These are phyloP conservation scores for Neelides sp. DNA, from an alignment of 1,140 invertebrate genomes.

Conservation along the genomic window DNA sequence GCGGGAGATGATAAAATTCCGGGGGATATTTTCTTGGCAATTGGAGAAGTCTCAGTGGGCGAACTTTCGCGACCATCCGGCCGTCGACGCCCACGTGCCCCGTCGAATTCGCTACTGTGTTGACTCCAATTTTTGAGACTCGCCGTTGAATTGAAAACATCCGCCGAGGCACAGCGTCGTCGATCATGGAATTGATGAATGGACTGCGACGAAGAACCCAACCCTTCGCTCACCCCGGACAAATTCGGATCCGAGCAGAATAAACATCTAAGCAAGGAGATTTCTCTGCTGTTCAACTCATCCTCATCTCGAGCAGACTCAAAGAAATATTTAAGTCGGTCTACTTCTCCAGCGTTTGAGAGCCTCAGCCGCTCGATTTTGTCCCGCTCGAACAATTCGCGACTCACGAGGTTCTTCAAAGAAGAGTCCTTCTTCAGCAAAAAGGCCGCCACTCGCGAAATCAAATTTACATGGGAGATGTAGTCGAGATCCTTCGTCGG, in stretches of 20 bases:
- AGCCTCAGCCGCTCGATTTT: constrained; percentile 21
- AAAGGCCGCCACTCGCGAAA: constrained; percentile 63
- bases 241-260: constrained; percentile 29
- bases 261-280: constrained; percentile 24
- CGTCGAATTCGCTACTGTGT: constrained; percentile 39
- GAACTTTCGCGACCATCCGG: constrained; percentile 31
- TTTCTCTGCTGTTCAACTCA: too few relatives aligned
- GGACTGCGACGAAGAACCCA: constrained; percentile 2
- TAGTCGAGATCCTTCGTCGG: constrained; percentile 44
- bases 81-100: constrained; percentile 37
- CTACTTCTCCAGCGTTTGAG: constrained; percentile 24
- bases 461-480: constrained; percentile 77
- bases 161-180: constrained; percentile 49
- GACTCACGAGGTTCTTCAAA: constrained; percentile 15
- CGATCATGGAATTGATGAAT: constrained; percentile 11
- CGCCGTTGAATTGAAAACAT: constrained; percentile 59
- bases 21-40: too few relatives aligned
- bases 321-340: constrained; percentile 25
- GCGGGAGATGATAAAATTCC: constrained; percentile 21
- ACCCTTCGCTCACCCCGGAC: constrained; percentile 18
- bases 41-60: too few relatives aligned
- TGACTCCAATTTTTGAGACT: constrained; percentile 52
- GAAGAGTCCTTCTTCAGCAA: constrained; percentile 35
- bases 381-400: constrained; percentile 24
- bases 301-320: too few relatives aligned